Conservation (phyloP, 2,113 vertebrate genomes). For the Cyprinodon variegatus region DNA sequence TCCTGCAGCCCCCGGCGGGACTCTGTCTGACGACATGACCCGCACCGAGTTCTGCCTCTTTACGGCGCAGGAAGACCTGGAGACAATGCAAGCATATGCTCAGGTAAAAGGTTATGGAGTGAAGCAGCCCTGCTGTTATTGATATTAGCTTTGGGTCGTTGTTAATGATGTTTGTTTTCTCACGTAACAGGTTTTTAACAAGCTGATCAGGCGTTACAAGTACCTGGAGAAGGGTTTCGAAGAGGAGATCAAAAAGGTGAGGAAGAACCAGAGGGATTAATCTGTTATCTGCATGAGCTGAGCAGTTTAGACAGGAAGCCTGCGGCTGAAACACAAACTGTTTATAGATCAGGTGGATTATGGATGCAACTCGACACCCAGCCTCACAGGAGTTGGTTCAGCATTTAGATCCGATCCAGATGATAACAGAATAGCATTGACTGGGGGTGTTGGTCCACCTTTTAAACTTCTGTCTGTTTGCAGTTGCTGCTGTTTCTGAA, state of each 20-base stretch:
- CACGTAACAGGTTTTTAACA: slow-evolving; percentile 93
- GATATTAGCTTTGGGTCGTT: neutral
- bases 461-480: slow-evolving; percentile 11
- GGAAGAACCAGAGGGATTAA: neutral
- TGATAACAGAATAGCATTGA: too few species aligned
- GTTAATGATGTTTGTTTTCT: neutral
- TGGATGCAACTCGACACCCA: neutral
- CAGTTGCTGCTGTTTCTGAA: slow-evolving; percentile 98
- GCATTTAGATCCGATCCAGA: neutral
- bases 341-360: neutral
- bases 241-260: slow-evolving; percentile 99
- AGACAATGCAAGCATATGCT: slow-evolving; percentile 99
- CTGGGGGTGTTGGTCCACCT: too few species aligned
- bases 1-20: slow-evolving; percentile 92
- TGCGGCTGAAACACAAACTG: neutral
- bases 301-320: too few species aligned
- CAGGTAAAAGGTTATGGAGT: slow-evolving; percentile 80
- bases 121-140: neutral
- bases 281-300: too few species aligned
- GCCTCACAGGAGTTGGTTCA: neutral
- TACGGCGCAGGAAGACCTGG: slow-evolving; percentile 97
- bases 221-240: slow-evolving; percentile 99
- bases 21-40: slow-evolving; percentile 97
- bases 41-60: slow-evolving; percentile 98
- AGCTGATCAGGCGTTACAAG: slow-evolving; percentile 99